A percentile compares a stretch with the other conserved stretches of the same genome.
phyloP scores from a whole-genome alignment of 2,113 vertebrate genomes.

The Lanius collurio region DNA sequence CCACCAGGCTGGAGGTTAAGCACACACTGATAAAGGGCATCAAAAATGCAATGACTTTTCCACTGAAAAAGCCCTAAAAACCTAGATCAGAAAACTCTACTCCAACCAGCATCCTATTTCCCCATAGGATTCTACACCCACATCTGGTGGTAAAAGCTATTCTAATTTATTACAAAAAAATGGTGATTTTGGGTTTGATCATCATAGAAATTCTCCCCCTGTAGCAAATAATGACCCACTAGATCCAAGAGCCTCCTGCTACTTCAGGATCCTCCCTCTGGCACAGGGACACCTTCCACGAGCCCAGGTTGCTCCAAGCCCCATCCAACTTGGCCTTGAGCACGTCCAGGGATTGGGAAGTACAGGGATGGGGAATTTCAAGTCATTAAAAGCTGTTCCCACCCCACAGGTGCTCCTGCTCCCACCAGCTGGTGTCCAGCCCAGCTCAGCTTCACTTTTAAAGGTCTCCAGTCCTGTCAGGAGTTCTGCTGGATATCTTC shows the following conservation, averaged over 20 bases:
- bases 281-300: background rate
- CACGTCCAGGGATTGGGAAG: background rate
- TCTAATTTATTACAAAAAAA: background rate
- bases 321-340: background rate
- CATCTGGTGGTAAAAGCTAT: background rate
- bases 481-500: background rate
- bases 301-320: background rate
- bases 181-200: background rate
- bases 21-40: rapidly evolving
- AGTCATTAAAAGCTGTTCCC: background rate
- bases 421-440: background rate
- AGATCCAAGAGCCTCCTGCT: background rate
- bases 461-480: background rate
- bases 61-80: background rate
- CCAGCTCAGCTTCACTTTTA: background rate
- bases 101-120: background rate
- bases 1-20: background rate
- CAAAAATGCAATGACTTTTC: background rate
- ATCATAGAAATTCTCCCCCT: background rate
- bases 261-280: background rate
- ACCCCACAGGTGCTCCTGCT: background rate
- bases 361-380: background rate
- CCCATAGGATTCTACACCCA: background rate
- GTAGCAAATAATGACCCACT: background rate
- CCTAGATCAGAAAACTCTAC: background rate